Evolutionary conservation across 2,113 vertebrate species (phyloP), one percentile per base, ranked within the genome.

Genomic region (Cebus imitator): DNA sequence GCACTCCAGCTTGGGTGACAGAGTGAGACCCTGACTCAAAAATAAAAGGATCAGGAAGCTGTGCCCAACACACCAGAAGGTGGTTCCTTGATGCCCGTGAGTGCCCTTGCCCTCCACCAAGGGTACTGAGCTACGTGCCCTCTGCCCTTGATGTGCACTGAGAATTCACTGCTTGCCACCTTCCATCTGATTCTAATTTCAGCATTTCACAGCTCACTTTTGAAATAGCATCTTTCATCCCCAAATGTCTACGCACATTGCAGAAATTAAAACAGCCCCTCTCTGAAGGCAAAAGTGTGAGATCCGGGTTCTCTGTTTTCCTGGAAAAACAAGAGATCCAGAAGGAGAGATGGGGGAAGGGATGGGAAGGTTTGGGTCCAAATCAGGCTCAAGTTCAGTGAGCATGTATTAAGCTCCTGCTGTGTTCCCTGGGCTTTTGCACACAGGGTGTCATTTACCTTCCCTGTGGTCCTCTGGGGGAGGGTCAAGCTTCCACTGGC

Each of bases 161-260:
- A 70, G 96, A 93, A 45, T 17, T 96, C 32, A 18, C 61, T 75
- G 50, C 86, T 87, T 20, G 37, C 93, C 43, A n/a, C 58, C 87
- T 86, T 32, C 89, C 3, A 0, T 30, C 55, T 0, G 48, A 87
- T 93, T 97, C 97, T 97, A 86, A 91, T 93, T 97, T 96, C 94
- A 97, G 32, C 94, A 70, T 95, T 92, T 97, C 87, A 73, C 94
- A 97, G 95, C 92, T 92, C 96, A 32, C 87, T 91, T 96, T 58
- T 89, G 94, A 64, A 16, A 64, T 96, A 94, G 96, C 97, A 76
- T 97, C 90, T 85, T 80, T 57, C 61, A 75, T 95, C 58, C 96
- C 79, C 20, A 88, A 91, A 85, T n/a, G 88, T 97, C 94, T 97
- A 87, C 57, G 64, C 81, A 27, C 11, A 6, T 80, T 94, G 52